Evolutionary conservation across 2,113 vertebrate genomes (phyloP), one percentile per base, ranked within the genome.

Genomic region (Bettongia penicillata): DNA sequence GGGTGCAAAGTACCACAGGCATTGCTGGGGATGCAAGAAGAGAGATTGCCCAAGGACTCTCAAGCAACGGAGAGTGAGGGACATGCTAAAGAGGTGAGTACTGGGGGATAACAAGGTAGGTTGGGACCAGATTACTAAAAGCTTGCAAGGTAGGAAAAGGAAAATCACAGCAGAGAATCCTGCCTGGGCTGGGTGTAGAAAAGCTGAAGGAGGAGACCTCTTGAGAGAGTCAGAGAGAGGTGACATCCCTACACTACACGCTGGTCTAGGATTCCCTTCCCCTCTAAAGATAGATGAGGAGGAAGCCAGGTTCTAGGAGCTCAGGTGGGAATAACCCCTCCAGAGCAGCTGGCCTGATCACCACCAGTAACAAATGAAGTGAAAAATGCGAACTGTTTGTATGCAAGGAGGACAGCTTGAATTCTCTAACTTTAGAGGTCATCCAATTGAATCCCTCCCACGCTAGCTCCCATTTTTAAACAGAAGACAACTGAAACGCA

Each of bases 401-500:
- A n/a, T 93, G 92, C 92, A 43, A 91, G 93, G 6, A 57, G 43
- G 55, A 24, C 89, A 53, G 43, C 31, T 53, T 92, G 43, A 51
- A 68, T 50, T 95, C 91, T 25, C 92, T 22, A 90, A 26, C 91
- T 31, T 89, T 47, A 90, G 14, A 96, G 61, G 57, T 4, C 23
- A 77, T n/a, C 31, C 92, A 91, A 28, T 51, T 37, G 37, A 84
- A 52, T 68, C 37, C 68, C 92, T 95, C 89, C 68, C 89, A 93
- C 28, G 0, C 37, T 14, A 1, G 9, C 6, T n/a, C 53, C 37
- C 49, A 43, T 61, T 92, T 89, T 93, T 93, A 90, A 43, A 96
- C 51, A 96, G 91, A 49, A 93, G 93, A 95, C 95, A 94, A 96
- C 50, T 25, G 31, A 91, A 77, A n/a, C 43, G 61, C 55, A 48